Base-by-base conservation (phyloP, 2,797 vertebrate genomes). In the Danio choprae region DNA sequence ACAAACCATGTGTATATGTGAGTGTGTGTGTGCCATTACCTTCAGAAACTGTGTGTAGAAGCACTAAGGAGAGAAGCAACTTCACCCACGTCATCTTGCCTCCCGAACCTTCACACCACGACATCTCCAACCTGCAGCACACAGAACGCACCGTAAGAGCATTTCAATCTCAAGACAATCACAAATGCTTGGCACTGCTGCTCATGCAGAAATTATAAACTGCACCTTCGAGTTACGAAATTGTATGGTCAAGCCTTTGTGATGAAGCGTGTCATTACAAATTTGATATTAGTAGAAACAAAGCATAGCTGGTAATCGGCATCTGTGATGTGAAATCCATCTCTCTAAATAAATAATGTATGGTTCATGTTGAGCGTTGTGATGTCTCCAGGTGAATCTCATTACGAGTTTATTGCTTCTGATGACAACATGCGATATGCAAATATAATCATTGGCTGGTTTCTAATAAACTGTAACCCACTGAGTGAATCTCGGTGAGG, bases 11-110 rank as follows among this genome's bases (percentile, higher is more conserved):
- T 29, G 3, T 29, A 1, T 29, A 29, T 29, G 29, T 1, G 1
- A 29, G 29, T 50, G 65, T 82, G 60, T 53, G 53, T 59, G 41
- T 53, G 50, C 68, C 16, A 89, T 91, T 87, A 94, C 94, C 92
- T 93, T 91, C 90, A 87, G 89, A 91, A 81, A 91, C 62, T 22
- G 89, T 88, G 71, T 88, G 90, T 48, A 95, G 85, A 76, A 93
- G 69, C 81, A 94, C 82, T 80, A 90, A 89, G 60, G 90, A 89
- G 78, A 94, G 89, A 77, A 94, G 87, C 86, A 95, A 85, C 88
- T 86, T 92, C 85, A 87, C 86, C 77, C 90, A 74, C 74, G 81
- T 87, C 92, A 93, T 93, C 89, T 88, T 92, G 88, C 86, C 80
- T 44, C 88, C 87, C 85, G 81, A 89, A 86, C 72, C 87, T 87